Evolutionary conservation across 2,888 invertebrate species (phyloP).

Genomic region (Pantelozetes paolii): DNA sequence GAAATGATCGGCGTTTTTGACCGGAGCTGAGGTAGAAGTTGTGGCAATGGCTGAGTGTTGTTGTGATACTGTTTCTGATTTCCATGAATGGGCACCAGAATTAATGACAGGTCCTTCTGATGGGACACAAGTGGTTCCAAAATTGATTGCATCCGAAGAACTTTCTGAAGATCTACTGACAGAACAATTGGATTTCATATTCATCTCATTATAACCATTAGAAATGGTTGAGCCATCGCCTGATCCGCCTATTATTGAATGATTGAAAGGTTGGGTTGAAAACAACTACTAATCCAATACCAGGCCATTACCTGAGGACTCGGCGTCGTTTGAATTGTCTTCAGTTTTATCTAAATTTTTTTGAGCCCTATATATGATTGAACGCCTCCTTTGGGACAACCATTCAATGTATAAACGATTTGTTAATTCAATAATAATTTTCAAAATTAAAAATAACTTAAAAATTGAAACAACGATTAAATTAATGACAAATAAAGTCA

Average conservation of each 20-base stretch:
- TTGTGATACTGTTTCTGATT: not conserved
- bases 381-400: conserved; percentile 21
- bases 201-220: conserved; percentile 3
- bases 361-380: conserved; percentile 40
- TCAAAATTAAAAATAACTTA: too few species aligned
- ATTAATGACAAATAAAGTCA: too few species aligned
- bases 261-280: not conserved
- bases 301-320: not conserved
- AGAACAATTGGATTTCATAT: conserved; percentile 12
- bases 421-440: not conserved
- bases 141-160: conserved; percentile 26
- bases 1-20: conserved; percentile 27
- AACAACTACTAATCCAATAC: not conserved
- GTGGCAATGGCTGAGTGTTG: not conserved
- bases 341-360: conserved; percentile 39
- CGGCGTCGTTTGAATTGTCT: conserved; percentile 37
- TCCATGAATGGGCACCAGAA: not conserved
- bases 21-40: conserved; percentile 4
- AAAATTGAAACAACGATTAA: too few species aligned
- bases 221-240: conserved; percentile 1
- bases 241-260: not conserved
- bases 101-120: not conserved
- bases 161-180: conserved; percentile 21
- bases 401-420: not conserved
- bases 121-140: not conserved